A percentile compares a stretch with the other conserved stretches of the same genome.
phyloP scores from a whole-genome alignment of 1,140 invertebrate species.

The Micrasema minimum region DNA sequence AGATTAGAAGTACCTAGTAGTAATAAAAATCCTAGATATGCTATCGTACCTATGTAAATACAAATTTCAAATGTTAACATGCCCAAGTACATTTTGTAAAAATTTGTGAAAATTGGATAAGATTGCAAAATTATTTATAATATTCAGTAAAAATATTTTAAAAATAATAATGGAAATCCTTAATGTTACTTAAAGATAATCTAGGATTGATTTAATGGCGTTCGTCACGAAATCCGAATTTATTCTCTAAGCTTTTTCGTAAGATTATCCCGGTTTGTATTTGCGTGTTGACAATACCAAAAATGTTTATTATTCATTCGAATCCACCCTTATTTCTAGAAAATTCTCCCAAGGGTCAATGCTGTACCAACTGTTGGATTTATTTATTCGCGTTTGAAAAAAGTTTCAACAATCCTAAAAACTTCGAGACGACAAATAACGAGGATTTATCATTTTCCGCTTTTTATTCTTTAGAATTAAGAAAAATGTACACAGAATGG shows the following conservation, averaged over 20 bases:
- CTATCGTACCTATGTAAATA: too few species aligned
- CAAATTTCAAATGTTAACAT: too few species aligned
- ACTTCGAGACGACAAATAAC: constrained; percentile 26
- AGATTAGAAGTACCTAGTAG: too few species aligned
- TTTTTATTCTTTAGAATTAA: constrained; percentile 27
- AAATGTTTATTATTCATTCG: constrained; percentile 38
- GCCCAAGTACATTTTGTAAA: too few species aligned
- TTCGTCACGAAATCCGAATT: constrained; percentile 18
- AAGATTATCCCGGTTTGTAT: constrained; percentile 15
- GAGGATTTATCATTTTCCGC: constrained; percentile 28
- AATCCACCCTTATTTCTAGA: constrained; percentile 27
- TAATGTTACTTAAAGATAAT: constrained; percentile 1
- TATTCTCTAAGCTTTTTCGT: neutral
- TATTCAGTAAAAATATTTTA: too few species aligned
- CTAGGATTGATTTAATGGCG: constrained; percentile 22
- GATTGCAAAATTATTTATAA: too few species aligned
- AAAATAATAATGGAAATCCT: neutral
- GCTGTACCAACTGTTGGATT: constrained; percentile 22
- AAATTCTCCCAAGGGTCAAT: constrained; percentile 27
- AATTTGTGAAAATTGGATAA: too few species aligned
- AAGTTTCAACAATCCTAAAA: constrained; percentile 27
- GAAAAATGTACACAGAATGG: constrained; percentile 13
- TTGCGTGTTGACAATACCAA: constrained; percentile 36
- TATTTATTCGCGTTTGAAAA: constrained; percentile 49
- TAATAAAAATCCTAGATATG: too few species aligned